Conservation (phyloP, 2,888 invertebrate species). For the Axea sp. region DNA sequence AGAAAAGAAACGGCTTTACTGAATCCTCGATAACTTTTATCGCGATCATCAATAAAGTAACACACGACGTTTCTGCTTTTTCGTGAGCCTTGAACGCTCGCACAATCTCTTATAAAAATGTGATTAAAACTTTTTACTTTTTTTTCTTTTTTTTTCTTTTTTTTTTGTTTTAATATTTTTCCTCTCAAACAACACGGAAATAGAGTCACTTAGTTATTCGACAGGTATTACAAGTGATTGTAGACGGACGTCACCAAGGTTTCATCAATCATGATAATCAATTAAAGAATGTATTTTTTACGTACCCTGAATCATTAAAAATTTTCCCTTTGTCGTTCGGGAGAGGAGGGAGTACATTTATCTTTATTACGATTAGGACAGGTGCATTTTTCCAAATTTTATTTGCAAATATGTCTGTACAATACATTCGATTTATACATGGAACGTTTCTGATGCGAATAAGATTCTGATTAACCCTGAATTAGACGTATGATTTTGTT, state of each 20-base stretch:
- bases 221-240: constrained; percentile 48
- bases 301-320: constrained; percentile 49
- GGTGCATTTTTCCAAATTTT: constrained; percentile 20
- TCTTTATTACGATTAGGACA: constrained; percentile 10
- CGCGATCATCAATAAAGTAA: constrained; percentile 25
- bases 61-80: constrained; percentile 35
- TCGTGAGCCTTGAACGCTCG: constrained; percentile 40
- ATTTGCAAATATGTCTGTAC: constrained; percentile 32
- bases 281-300: constrained; percentile 30
- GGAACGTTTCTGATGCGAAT: not conserved
- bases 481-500: not conserved
- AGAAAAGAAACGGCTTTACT: constrained; percentile 66
- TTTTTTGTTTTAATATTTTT: constrained; percentile 30
- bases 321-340: constrained; percentile 22
- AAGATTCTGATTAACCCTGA: not conserved
- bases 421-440: constrained; percentile 27
- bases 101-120: constrained; percentile 46
- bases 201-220: constrained; percentile 37
- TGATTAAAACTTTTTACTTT: constrained; percentile 30
- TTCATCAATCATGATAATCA: constrained; percentile 26
- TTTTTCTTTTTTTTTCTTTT: constrained; percentile 21
- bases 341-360: constrained; percentile 54
- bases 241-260: constrained; percentile 43
- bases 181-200: constrained; percentile 39
- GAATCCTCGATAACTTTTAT: constrained; percentile 16